phyloP scores from a whole-genome alignment of 2,797 vertebrate species.

The Lacerta agilis region DNA sequence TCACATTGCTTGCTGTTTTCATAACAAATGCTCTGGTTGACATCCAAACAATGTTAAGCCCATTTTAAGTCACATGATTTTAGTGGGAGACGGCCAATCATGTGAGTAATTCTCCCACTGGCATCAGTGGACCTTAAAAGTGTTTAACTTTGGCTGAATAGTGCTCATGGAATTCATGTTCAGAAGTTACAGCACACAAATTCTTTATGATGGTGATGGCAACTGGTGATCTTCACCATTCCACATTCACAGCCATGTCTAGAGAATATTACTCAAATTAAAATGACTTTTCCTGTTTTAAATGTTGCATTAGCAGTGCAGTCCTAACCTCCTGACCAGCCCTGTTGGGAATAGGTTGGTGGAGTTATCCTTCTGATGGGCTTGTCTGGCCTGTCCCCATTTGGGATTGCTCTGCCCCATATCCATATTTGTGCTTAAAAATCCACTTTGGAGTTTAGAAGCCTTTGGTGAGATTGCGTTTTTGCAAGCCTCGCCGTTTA shows the following conservation, averaged over 20 bases:
- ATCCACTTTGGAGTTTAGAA: background rate
- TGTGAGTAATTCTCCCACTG: background rate
- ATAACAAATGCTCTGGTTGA: background rate
- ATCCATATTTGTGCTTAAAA: background rate
- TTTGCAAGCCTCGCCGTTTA: constrained; percentile 12
- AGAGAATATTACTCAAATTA: background rate
- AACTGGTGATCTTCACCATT: background rate
- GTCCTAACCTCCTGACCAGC: too few species aligned
- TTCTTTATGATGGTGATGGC: background rate
- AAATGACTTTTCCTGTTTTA: background rate
- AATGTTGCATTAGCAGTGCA: constrained; percentile 27
- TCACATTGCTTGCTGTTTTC: background rate
- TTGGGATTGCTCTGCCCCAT: background rate
- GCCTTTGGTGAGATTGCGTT: constrained; percentile 43
- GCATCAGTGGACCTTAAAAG: background rate
- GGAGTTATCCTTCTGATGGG: too few species aligned
- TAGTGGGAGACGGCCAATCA: background rate
- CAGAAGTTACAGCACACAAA: background rate
- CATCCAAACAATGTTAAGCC: background rate
- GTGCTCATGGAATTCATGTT: background rate
- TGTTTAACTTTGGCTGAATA: background rate
- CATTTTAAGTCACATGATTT: background rate
- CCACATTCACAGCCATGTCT: background rate
- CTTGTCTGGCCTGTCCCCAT: too few species aligned
- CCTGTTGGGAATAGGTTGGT: too few species aligned